phyloP scores from a whole-genome alignment of 1,140 invertebrate genomes.

The Helicoverpa zea region DNA sequence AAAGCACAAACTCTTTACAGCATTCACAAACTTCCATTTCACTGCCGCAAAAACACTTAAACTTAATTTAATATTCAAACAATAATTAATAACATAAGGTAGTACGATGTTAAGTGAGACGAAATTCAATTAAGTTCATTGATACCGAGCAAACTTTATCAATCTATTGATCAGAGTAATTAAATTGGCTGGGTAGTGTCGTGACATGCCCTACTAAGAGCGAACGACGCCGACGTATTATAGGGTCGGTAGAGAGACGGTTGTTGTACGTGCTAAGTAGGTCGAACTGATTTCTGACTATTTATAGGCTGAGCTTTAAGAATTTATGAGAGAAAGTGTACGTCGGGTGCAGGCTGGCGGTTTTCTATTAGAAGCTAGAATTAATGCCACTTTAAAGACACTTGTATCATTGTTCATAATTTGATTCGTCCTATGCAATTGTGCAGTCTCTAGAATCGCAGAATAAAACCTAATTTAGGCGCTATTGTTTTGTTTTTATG shows the following conservation, averaged over 20 bases:
- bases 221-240: not conserved
- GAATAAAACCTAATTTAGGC: no score
- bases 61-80: constrained; percentile 18
- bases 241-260: not conserved
- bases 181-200: constrained; percentile 18
- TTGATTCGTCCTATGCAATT: no score
- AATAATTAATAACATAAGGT: constrained; percentile 38
- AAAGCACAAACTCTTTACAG: not conserved
- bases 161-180: constrained; percentile 44
- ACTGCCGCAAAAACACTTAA: not conserved
- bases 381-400: no score
- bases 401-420: no score
- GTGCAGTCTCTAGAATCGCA: no score
- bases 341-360: no score
- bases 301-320: no score
- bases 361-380: no score
- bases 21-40: constrained; percentile 1
- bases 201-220: constrained; percentile 17
- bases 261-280: not conserved
- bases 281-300: no score
- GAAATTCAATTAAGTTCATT: constrained; percentile 33
- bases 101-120: not conserved
- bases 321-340: no score
- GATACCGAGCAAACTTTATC: constrained; percentile 46
- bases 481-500: no score